These are phyloP conservation scores for Colistium nudipinnis DNA, from an alignment of 2,113 vertebrate genomes.

Conservation along the genomic window DNA sequence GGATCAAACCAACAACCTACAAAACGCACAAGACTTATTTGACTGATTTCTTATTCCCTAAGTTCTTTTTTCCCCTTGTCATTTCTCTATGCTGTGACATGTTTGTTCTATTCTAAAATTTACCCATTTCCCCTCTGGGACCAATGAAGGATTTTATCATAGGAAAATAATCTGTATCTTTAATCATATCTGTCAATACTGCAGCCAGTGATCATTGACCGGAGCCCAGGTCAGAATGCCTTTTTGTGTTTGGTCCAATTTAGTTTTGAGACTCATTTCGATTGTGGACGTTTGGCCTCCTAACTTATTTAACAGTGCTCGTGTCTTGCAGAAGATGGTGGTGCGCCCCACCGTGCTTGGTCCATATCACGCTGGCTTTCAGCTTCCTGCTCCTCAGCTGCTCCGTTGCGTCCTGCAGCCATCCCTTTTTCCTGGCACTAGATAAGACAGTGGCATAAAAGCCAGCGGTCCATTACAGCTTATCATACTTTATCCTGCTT, in stretches of 20 bases:
- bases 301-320: neutral
- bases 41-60: neutral
- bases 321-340: neutral
- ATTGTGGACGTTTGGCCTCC: neutral
- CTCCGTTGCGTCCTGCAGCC: constrained; percentile 9
- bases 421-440: constrained; percentile 16
- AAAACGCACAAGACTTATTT: neutral
- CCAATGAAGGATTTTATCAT: neutral
- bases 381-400: neutral
- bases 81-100: neutral
- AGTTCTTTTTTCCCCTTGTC: neutral
- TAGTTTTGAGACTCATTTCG: no score
- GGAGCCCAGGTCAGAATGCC: neutral
- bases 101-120: neutral
- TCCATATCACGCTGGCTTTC: neutral
- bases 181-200: neutral
- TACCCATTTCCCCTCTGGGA: neutral
- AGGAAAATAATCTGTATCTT: neutral
- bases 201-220: neutral
- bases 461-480: constrained; percentile 21
- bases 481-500: constrained; percentile 17
- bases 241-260: constrained; percentile 2
- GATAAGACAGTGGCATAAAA: constrained; percentile 29
- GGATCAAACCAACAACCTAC: neutral
- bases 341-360: neutral